Evolutionary conservation across 2,797 vertebrate genomes (phyloP).

Genomic region (Cuniculus paca): DNA sequence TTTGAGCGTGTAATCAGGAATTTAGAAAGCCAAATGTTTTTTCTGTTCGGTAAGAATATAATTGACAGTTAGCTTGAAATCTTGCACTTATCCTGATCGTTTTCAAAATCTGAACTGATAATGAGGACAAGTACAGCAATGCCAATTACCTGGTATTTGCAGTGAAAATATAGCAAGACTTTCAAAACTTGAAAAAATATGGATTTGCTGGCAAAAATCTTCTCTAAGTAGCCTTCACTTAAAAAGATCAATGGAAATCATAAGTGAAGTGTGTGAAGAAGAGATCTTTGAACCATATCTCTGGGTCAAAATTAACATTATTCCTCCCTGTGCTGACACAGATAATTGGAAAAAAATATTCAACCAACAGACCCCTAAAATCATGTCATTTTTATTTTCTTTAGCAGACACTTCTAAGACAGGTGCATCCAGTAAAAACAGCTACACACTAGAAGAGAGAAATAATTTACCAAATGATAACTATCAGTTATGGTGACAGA

Average conservation of each 20-base stretch:
- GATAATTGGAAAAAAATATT: slow-evolving; percentile 83
- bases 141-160: slow-evolving; percentile 65
- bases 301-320: slow-evolving; percentile 86
- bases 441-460: slow-evolving; percentile 61
- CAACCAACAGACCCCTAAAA: slow-evolving; percentile 78
- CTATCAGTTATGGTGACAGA: slow-evolving; percentile 64
- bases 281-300: slow-evolving; percentile 83
- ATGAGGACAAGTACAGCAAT: slow-evolving; percentile 58
- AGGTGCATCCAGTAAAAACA: slow-evolving; percentile 81
- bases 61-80: slow-evolving; percentile 77
- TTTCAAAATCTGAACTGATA: slow-evolving; percentile 72
- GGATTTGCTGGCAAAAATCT: slow-evolving; percentile 68
- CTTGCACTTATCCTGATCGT: slow-evolving; percentile 51
- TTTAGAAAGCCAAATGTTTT: slow-evolving; percentile 75
- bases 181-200: slow-evolving; percentile 77
- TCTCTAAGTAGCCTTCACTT: slow-evolving; percentile 72
- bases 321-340: slow-evolving; percentile 79
- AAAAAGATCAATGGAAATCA: slow-evolving; percentile 75
- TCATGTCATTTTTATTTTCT: slow-evolving; percentile 80
- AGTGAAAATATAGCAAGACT: slow-evolving; percentile 51
- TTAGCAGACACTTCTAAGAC: slow-evolving; percentile 78
- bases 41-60: slow-evolving; percentile 71
- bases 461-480: slow-evolving; percentile 75
- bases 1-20: slow-evolving; percentile 59
- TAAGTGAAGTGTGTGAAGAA: slow-evolving; percentile 65